Conservation (phyloP, 2,888 invertebrate species). For the Meiosimyza decipiens region DNA sequence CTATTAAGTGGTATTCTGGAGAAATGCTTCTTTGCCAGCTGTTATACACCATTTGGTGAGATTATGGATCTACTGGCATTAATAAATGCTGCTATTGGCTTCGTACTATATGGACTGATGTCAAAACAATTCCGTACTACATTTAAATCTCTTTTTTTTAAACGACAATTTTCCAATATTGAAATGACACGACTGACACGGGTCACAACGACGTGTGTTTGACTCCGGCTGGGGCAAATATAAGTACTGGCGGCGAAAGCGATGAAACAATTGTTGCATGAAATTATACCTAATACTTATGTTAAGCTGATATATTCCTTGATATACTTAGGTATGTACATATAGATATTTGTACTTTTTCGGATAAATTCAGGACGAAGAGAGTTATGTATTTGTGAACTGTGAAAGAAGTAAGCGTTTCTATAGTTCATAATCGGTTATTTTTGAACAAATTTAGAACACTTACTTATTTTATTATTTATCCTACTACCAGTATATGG, state of each 20-base stretch:
- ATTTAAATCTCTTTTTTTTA: constrained; percentile 76
- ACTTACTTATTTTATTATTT: too few species aligned
- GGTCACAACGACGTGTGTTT: constrained; percentile 65
- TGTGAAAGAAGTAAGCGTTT: too few species aligned
- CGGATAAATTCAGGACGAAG: too few species aligned
- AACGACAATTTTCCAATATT: constrained; percentile 71
- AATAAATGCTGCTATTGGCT: constrained; percentile 92
- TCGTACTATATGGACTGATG: constrained; percentile 94
- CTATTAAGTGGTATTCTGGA: constrained; percentile 76
- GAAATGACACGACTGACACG: constrained; percentile 65
- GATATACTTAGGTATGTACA: too few species aligned
- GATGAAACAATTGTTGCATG: background rate
- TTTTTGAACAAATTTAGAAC: too few species aligned
- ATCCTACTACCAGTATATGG: too few species aligned
- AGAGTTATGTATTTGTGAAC: too few species aligned
- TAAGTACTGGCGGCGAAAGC: background rate
- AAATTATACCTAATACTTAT: too few species aligned
- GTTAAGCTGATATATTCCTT: too few species aligned
- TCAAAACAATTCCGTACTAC: constrained; percentile 90
- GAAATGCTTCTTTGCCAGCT: constrained; percentile 79
- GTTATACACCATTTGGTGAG: constrained; percentile 86
- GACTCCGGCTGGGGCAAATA: constrained; percentile 45
- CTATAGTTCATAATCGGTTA: too few species aligned
- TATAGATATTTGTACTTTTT: too few species aligned
- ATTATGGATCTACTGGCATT: constrained; percentile 91